Evolutionary conservation across 2,797 vertebrate species (phyloP).

Genomic region (Amniataba percoides): DNA sequence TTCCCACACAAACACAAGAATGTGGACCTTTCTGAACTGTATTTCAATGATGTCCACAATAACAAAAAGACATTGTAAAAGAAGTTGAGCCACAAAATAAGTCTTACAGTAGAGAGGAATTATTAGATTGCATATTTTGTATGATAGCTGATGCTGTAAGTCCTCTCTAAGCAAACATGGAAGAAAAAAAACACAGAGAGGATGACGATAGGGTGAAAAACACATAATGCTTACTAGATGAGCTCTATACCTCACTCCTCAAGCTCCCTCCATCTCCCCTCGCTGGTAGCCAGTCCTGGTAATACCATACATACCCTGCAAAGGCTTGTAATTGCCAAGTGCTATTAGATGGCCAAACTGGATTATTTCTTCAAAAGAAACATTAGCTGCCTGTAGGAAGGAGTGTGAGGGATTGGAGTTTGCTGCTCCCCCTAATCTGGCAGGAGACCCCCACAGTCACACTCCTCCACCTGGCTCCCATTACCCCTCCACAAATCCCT

Average conservation of each 20-base stretch:
- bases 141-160: not conserved
- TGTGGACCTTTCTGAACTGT: accelerated
- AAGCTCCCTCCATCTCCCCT: not conserved
- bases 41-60: not conserved
- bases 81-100: not conserved
- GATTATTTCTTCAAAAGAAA: constrained; percentile 88
- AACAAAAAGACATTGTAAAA: not conserved
- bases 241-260: not conserved
- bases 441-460: constrained; percentile 82
- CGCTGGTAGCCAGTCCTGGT: constrained; percentile 69
- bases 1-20: not conserved
- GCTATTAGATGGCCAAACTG: constrained; percentile 79
- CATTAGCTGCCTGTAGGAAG: constrained; percentile 83
- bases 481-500: constrained; percentile 84
- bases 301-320: constrained; percentile 78
- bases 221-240: not conserved
- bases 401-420: constrained; percentile 79
- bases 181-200: not conserved
- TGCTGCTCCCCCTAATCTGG: constrained; percentile 74
- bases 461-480: constrained; percentile 85
- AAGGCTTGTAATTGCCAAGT: constrained; percentile 78
- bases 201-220: not conserved
- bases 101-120: not conserved
- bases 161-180: not conserved
- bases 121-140: no score